Percentiles rank a stretch among this genome's conserved stretches.
Evolutionary conservation across 2,113 vertebrate genomes (phyloP).

Genomic region (Crypturellus undulatus): DNA sequence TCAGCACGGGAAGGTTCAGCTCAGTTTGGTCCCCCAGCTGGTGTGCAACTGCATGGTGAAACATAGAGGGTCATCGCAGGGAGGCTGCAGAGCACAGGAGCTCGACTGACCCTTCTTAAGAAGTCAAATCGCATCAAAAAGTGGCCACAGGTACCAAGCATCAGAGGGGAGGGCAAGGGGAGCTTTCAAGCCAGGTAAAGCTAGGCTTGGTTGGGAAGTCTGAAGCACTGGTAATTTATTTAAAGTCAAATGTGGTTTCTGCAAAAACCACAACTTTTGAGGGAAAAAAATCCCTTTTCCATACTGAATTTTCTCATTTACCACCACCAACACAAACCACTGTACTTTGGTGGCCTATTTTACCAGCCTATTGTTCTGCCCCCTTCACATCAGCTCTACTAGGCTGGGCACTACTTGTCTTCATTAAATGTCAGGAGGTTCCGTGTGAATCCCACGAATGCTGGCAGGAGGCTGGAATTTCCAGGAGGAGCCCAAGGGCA

Average conservation of each 20-base stretch:
- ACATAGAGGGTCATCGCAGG: background rate
- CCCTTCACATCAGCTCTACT: background rate
- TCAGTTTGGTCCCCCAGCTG: background rate
- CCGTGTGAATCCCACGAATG: rapidly evolving
- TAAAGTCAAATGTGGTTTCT: background rate
- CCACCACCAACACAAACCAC: background rate
- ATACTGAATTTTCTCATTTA: background rate
- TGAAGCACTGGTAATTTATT: background rate
- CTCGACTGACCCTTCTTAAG: background rate
- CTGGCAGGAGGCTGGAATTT: background rate
- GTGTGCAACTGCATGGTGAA: background rate
- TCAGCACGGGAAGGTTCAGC: background rate
- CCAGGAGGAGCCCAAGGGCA: background rate
- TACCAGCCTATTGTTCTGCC: background rate
- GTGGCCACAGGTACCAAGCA: rapidly evolving
- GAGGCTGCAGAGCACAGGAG: background rate
- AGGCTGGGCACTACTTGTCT: background rate
- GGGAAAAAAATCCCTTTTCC: background rate
- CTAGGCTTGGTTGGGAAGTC: background rate
- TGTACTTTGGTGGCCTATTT: background rate
- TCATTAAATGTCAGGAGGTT: rapidly evolving
- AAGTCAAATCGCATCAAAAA: background rate
- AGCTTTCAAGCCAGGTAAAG: background rate
- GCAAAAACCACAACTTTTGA: background rate
- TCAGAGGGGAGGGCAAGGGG: rapidly evolving